Conservation (phyloP, 1,140 invertebrate genomes). For the Andricus grossulariae region DNA sequence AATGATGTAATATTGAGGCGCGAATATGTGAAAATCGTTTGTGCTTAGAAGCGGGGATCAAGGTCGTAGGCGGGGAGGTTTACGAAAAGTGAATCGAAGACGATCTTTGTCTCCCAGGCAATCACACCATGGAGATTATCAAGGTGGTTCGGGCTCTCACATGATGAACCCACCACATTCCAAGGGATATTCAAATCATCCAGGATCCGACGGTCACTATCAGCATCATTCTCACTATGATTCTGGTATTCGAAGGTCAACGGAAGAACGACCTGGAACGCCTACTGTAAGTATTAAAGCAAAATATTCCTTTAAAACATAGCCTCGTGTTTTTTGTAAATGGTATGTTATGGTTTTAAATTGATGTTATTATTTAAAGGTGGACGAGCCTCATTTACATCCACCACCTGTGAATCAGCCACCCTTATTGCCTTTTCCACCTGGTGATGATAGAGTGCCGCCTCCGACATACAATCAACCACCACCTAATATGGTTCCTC, state of each 20-base stretch:
- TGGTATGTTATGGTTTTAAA: constrained; percentile 3
- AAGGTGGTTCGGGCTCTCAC: constrained; percentile 55
- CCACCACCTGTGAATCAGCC: constrained; percentile 60
- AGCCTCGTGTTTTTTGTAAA: background rate
- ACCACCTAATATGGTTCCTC: constrained; percentile 65
- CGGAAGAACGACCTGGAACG: constrained; percentile 82
- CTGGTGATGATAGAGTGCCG: constrained; percentile 70
- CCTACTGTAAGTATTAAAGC: constrained; percentile 79
- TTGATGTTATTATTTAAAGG: constrained; percentile 52
- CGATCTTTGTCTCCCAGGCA: constrained; percentile 69
- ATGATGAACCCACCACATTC: constrained; percentile 63
- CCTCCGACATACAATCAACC: constrained; percentile 68
- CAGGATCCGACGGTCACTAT: constrained; percentile 66
- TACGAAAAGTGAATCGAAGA: constrained; percentile 64
- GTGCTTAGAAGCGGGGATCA: constrained; percentile 45
- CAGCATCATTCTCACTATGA: constrained; percentile 71
- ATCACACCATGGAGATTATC: constrained; percentile 66
- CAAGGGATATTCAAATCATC: constrained; percentile 65
- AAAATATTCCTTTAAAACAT: background rate
- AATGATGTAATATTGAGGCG: no score
- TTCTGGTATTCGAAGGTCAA: constrained; percentile 66
- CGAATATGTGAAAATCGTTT: no score
- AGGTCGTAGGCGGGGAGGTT: constrained; percentile 65
- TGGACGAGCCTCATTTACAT: constrained; percentile 73
- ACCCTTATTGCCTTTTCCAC: constrained; percentile 70